Evolutionary conservation across 2,113 vertebrate species (phyloP).

Genomic region (Empidonax alnorum): DNA sequence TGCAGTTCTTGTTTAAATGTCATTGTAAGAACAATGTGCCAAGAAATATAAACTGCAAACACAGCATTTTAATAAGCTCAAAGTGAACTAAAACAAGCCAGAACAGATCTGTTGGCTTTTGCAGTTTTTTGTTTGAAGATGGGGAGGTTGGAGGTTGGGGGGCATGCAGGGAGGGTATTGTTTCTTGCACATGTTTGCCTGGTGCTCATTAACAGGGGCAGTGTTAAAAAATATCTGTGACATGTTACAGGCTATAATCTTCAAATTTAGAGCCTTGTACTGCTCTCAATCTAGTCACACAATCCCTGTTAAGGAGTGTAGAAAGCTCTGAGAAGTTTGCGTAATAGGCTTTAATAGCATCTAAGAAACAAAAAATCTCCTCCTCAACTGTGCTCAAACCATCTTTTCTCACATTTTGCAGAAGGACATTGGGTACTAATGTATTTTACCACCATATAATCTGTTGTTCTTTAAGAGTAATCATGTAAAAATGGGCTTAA

Average conservation of each 20-base stretch:
- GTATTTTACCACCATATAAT: not conserved
- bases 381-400: not conserved
- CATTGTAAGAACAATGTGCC: not conserved
- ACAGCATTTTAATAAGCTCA: conserved; percentile 51
- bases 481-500: not conserved
- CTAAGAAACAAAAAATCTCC: conserved; percentile 14
- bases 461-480: not conserved
- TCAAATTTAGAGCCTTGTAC: conserved; percentile 1
- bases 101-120: conserved; percentile 41
- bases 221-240: conserved; percentile 21
- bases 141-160: not conserved
- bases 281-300: not conserved
- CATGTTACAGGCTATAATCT: conserved; percentile 10
- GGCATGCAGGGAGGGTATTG: not conserved
- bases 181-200: conserved; percentile 34
- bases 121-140: conserved; percentile 31
- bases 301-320: not conserved
- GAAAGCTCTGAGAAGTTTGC: not conserved
- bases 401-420: not conserved
- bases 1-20: conserved; percentile 21
- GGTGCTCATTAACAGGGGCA: not conserved
- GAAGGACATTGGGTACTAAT: not conserved
- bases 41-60: conserved; percentile 55
- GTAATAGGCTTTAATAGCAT: not conserved
- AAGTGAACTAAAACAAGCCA: conserved; percentile 55